These are phyloP conservation scores for Artibeus lituratus DNA, from an alignment of 2,797 vertebrate genomes.

Conservation along the genomic window DNA sequence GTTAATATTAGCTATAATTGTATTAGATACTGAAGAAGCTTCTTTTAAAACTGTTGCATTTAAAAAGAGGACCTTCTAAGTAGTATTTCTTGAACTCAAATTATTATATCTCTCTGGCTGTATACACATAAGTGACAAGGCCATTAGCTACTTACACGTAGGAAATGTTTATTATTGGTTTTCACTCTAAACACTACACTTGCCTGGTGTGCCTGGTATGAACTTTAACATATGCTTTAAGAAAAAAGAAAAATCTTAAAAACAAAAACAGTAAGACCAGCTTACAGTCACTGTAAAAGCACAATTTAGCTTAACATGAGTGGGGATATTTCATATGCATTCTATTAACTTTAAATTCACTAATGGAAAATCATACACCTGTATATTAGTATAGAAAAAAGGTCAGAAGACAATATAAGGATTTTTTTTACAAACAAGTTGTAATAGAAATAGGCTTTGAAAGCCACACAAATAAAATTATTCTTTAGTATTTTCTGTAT, in stretches of 20 bases:
- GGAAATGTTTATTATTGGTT: background rate
- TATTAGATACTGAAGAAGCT: background rate
- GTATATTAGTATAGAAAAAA: background rate
- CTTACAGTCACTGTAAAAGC: slow-evolving; percentile 17
- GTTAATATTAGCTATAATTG: background rate
- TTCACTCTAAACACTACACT: background rate
- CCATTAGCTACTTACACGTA: background rate
- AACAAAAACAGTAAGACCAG: background rate
- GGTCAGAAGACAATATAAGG: background rate
- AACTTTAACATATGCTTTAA: background rate
- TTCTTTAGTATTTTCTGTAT: slow-evolving; percentile 18
- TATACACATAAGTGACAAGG: background rate
- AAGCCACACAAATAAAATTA: background rate
- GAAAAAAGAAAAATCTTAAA: background rate
- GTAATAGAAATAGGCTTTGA: slow-evolving; percentile 48
- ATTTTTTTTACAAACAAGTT: slow-evolving; percentile 41
- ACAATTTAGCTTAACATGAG: background rate
- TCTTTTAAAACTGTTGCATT: background rate
- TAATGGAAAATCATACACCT: slow-evolving; percentile 6
- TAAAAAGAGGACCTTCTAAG: background rate
- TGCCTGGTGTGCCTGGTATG: background rate
- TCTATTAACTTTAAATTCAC: slow-evolving; percentile 30
- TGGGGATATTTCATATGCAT: background rate
- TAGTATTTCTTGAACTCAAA: background rate
- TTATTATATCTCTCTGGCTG: background rate